Conservation (phyloP, 2,888 invertebrate species). For the Lymantria monacha region DNA sequence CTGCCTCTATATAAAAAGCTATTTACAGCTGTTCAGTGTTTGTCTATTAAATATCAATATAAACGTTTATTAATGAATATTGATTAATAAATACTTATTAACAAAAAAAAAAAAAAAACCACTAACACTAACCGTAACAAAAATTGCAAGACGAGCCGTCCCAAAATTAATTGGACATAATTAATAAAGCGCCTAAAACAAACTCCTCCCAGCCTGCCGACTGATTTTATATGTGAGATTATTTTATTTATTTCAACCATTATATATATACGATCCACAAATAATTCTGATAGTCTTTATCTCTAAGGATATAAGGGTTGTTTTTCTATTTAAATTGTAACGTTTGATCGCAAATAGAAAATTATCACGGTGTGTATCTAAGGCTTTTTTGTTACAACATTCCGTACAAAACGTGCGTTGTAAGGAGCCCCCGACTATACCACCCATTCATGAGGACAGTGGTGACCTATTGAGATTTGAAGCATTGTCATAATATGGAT, state of each 20-base stretch:
- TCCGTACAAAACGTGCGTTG: constrained; percentile 81
- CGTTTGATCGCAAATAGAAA: constrained; percentile 42
- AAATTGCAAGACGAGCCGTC: constrained; percentile 66
- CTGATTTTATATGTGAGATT: constrained; percentile 64
- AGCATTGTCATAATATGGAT: constrained; percentile 53
- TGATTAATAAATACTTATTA: constrained; percentile 23
- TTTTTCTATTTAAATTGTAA: constrained; percentile 13
- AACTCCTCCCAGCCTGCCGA: constrained; percentile 70
- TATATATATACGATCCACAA: constrained; percentile 13
- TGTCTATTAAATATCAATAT: not conserved
- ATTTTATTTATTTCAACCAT: constrained; percentile 62
- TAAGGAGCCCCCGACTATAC: constrained; percentile 79
- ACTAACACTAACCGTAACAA: constrained; percentile 48
- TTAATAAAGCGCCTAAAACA: constrained; percentile 78
- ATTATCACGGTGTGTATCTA: constrained; percentile 74
- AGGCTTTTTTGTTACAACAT: constrained; percentile 80
- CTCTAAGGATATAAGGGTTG: constrained; percentile 18
- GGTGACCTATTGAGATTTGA: constrained; percentile 79
- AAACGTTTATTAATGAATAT: too few relatives aligned
- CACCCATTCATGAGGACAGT: constrained; percentile 81
- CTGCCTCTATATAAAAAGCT: too few relatives aligned
- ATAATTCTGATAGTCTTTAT: constrained; percentile 19
- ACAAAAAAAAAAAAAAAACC: constrained; percentile 42
- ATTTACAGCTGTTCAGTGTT: too few relatives aligned
- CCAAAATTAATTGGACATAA: constrained; percentile 79